Base-by-base conservation (phyloP, 92 coral and sea anemone genomes). In the Paragorgia papillata region DNA sequence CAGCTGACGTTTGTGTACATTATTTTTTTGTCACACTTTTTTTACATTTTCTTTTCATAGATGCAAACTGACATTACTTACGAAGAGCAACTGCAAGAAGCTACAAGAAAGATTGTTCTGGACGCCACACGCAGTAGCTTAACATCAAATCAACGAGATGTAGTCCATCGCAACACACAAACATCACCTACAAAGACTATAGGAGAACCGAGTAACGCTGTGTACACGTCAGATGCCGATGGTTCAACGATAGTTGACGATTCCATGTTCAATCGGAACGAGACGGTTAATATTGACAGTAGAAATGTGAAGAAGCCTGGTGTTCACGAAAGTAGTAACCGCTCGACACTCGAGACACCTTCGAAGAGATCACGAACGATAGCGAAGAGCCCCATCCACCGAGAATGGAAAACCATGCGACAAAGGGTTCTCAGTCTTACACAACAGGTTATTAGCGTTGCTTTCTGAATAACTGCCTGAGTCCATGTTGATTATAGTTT, bases 381-480 rank as follows among this genome's bases (percentile, higher is more conserved):
- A 43, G 84, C 83, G 74, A 90, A 82, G 22, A 91, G 92, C 3
- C 98, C 97, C 14, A 87, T 83, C 9, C 83, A 67, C 48, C 85
- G 87, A 30, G 98, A 94, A 37, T 90, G 97, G 97, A 84, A 89
- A 25, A 89, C 96, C 62, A 82, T 91, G 95, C 91, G 87, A 30
- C 98, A 90, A 57, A 65, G 98, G 25, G 83, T 94, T 8, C 87
- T 91, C 15, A 91, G 98, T 41, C 89, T 94, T 1, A 94, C 98
- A 12, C 98, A 94, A 69, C 96, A 94, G 73, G 88, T 84, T 59
- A 28, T 0, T 1, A 22, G 15, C 44, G 57, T 2, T 26, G 26
- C 41, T n/a, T n/a, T n/a, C n/a, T n/a, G n/a, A n/a, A n/a, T n/a
- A n/a, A n/a, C n/a, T n/a, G n/a, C n/a, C n/a, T n/a, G n/a, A 37